These are phyloP conservation scores for Eulacestoma nigropectus DNA, from an alignment of 2,113 vertebrate genomes.

Conservation along the genomic window DNA sequence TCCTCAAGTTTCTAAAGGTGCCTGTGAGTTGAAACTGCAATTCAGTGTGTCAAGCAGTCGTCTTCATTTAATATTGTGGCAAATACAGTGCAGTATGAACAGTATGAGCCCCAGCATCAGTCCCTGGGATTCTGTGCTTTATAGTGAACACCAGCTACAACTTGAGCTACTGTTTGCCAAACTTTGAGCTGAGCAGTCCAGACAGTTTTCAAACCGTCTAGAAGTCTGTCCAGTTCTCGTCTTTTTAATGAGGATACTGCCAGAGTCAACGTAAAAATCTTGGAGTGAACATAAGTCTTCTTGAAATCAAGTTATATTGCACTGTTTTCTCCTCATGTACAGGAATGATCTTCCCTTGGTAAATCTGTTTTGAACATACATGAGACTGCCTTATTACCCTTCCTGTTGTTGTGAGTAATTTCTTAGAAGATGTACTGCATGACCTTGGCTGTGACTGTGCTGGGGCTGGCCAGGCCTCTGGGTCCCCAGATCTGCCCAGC, in stretches of 20 bases:
- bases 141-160: neutral
- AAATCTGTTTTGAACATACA: neutral
- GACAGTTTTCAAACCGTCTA: neutral
- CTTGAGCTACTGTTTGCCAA: neutral
- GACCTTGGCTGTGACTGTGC: neutral
- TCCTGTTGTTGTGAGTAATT: neutral
- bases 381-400: neutral
- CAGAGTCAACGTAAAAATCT: neutral
- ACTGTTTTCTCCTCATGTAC: neutral
- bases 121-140: neutral
- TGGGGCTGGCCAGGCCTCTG: neutral
- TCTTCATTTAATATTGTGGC: neutral
- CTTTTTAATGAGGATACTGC: neutral
- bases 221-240: neutral
- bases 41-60: neutral
- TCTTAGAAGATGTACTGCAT: neutral
- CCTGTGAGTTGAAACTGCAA: neutral
- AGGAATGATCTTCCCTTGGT: neutral
- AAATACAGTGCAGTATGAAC: neutral
- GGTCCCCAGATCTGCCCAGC: neutral
- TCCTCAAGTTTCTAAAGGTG: neutral
- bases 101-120: neutral
- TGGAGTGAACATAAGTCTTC: neutral
- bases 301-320: neutral
- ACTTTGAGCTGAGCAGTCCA: neutral